Base-by-base conservation (phyloP, 2,113 vertebrate genomes). In the Scomber japonicus region DNA sequence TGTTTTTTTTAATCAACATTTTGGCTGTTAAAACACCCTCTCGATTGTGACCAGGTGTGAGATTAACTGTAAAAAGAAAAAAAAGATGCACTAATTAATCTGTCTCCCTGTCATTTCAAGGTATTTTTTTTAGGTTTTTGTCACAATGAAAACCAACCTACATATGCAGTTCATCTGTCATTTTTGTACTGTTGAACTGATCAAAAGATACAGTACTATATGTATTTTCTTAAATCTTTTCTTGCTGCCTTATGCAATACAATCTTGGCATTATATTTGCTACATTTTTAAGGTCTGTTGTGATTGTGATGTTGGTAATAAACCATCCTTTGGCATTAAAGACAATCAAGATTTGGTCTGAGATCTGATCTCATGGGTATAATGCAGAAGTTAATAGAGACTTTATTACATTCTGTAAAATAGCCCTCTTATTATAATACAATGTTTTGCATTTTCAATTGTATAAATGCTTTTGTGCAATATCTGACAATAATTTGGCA, bases 381-480 rank as follows among this genome's bases (percentile, higher is more conserved):
- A 15, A 27, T 67, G 55, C 45, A 64, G n/a, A 72, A 78, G 19
- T 3, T 8, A 50, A 46, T 27, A 54, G 30, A 57, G 4, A 40
- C 8, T 35, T 35, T 40, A 10, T 40, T 40, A 55, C 6, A 6
- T 63, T 75, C 53, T 71, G 61, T 71, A 71, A 65, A 53, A 59
- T 64, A 27, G 5, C 62, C 27, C 3, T 44, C 44, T 55, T 55
- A 15, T 63, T 61, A 40, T 40, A 40, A 40, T 9, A 40, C 35
- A 45, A n/a, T 66, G 49, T 63, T 61, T 10, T 21, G 35, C 21
- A 51, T 54, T 79, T 80, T 56, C 15, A 74, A 57, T 50, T 80
- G 64, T 55, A 77, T 63, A 13, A 63, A 69, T 53, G 31, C 53
- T 64, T 63, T 68, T 78, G 75, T 89, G 78, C 76, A 81, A 68